Conservation (phyloP, 2,797 vertebrate species). For the Buphagus erythrorhynchus region DNA sequence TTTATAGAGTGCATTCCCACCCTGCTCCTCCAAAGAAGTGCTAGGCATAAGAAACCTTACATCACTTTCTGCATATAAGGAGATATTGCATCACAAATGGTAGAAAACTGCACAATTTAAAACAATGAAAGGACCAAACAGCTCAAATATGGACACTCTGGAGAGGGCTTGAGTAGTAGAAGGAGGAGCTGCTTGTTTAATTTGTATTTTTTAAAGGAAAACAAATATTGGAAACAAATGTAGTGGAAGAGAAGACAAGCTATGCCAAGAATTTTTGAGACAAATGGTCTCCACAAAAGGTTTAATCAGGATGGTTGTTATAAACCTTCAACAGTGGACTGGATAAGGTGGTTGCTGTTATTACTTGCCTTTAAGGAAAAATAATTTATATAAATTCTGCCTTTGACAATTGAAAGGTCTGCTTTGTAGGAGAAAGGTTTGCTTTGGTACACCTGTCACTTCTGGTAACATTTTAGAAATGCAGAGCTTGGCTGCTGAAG, state of each 20-base stretch:
- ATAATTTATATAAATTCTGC: neutral
- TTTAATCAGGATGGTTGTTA: accelerated
- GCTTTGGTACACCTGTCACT: neutral
- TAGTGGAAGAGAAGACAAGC: neutral
- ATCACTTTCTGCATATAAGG: neutral
- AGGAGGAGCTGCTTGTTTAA: neutral
- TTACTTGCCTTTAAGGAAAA: neutral
- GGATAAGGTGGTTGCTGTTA: neutral
- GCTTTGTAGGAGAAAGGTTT: neutral
- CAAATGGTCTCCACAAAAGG: neutral
- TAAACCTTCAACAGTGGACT: neutral
- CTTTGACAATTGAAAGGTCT: neutral
- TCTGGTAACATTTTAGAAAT: neutral
- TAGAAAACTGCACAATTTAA: neutral
- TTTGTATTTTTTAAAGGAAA: neutral
- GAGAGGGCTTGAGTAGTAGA: neutral
- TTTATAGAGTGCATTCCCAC: neutral
- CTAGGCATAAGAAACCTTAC: neutral
- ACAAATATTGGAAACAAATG: neutral
- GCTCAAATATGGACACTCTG: neutral
- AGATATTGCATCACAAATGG: neutral
- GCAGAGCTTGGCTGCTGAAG: neutral
- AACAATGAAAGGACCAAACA: neutral
- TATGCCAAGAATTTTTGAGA: neutral
- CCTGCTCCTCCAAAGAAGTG: neutral